These are phyloP conservation scores for Thecophora atra DNA, from an alignment of 2,888 invertebrate genomes.

Conservation along the genomic window DNA sequence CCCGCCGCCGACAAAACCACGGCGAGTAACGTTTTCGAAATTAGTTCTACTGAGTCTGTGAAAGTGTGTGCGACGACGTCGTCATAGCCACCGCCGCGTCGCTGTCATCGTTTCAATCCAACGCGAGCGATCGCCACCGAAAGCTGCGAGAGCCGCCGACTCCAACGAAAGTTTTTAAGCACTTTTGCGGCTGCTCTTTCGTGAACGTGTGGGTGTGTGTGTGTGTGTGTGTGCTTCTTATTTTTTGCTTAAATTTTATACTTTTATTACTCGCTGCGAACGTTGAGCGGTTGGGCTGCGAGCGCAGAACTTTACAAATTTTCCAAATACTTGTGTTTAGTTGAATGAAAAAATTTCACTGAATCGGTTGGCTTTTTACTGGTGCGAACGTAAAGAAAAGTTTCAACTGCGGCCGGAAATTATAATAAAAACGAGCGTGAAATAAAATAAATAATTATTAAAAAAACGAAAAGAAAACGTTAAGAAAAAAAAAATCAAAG, in stretches of 20 bases:
- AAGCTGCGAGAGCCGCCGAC: constrained; percentile 19
- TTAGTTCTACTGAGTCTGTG: constrained; percentile 64
- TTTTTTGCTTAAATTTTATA: constrained; percentile 21
- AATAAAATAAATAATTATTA: background rate
- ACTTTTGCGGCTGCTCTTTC: constrained; percentile 14
- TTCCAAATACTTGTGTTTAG: constrained; percentile 36
- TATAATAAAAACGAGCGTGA: background rate
- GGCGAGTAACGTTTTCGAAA: constrained; percentile 53
- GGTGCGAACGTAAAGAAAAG: constrained; percentile 20
- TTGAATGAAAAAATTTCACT: constrained; percentile 51
- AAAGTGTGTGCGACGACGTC: constrained; percentile 57
- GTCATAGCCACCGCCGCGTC: background rate
- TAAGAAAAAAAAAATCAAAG: background rate
- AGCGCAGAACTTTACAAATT: constrained; percentile 35
- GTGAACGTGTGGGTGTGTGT: background rate
- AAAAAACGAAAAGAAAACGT: background rate
- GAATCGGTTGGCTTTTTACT: constrained; percentile 47
- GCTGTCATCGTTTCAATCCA: constrained; percentile 4
- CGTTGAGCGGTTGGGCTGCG: constrained; percentile 12
- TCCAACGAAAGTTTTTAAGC: constrained; percentile 40
- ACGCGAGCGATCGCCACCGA: constrained; percentile 41
- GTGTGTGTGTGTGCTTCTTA: constrained; percentile 1
- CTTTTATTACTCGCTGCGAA: constrained; percentile 13
- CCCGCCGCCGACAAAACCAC: constrained; percentile 55
- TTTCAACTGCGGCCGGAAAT: constrained; percentile 23